These are phyloP conservation scores for Fistularia commersonii DNA, from an alignment of 2,797 vertebrate species.

Conservation along the genomic window DNA sequence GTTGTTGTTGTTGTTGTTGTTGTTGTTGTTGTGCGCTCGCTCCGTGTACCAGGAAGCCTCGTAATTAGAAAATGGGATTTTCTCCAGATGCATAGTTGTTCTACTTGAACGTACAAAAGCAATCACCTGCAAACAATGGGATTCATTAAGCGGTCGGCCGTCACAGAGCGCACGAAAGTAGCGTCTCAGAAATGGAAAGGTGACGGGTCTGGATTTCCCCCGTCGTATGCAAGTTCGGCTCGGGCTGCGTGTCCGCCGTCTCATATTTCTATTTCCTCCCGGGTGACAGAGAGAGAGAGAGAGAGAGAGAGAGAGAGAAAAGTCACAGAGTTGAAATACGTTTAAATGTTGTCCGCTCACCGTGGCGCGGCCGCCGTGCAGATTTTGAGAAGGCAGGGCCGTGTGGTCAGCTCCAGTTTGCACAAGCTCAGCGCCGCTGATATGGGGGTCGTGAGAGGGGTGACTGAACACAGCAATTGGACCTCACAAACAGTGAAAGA, in stretches of 20 bases:
- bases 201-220: too few relatives aligned
- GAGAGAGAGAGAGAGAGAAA: conserved; percentile 44
- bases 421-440: conserved; percentile 61
- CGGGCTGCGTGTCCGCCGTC: conserved; percentile 13
- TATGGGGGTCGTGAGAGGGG: conserved; percentile 64
- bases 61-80: conserved; percentile 12
- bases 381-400: conserved; percentile 59
- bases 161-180: too few relatives aligned
- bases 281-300: conserved; percentile 49
- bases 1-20: too few relatives aligned
- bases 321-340: conserved; percentile 51
- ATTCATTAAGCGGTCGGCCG: background rate
- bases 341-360: conserved; percentile 49
- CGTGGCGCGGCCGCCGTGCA: conserved; percentile 50
- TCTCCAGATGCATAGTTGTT: conserved; percentile 15
- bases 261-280: conserved; percentile 45
- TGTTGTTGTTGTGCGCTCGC: conserved; percentile 20
- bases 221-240: conserved; percentile 3
- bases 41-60: background rate
- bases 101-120: conserved; percentile 7
- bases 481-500: conserved; percentile 72
- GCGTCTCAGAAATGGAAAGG: too few relatives aligned
- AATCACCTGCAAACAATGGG: conserved; percentile 2
- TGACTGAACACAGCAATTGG: conserved; percentile 70
- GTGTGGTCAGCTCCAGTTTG: conserved; percentile 71